Evolutionary conservation across 2,113 vertebrate species (phyloP), one percentile per base, ranked within the genome.

Genomic region (Cyprinodon brontotheroides): DNA sequence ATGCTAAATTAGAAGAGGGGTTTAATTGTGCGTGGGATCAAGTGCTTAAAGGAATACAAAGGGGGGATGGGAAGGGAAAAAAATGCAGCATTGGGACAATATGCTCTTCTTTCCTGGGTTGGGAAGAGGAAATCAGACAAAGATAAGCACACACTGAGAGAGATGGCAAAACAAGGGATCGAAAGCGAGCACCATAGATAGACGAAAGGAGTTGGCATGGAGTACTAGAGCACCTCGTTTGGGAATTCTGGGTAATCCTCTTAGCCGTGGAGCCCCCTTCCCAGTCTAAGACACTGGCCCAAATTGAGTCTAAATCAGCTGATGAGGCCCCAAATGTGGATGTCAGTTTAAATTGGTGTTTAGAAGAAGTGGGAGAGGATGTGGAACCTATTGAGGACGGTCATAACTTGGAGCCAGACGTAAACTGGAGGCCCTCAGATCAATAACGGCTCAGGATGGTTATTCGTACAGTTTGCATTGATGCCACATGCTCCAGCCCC

Each of bases 241-340:
- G 88, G 84, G 89, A 90, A 90, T 93, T 93, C 87, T 92, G 91
- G 87, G 85, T 93, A 92, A 92, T 91, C 90, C 90, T 91, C 90
- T 93, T 93, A 92, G 88, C 78, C 81, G 74, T 90, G 88, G 83
- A 89, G 88, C 86, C 88, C 86, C 86, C 86, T 90, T 90, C 84
- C 82, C 88, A 89, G 87, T 80, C 85, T 86, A 75, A 90, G 89
- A 93, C 89, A 89, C 74, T 84, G 85, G 89, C 82, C 75, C 74
- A 87, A 89, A 89, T 79, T 86, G 85, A 89, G 91, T 89, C 78
- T 81, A 80, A 86, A 92, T 93, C 87, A 93, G 87, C 83, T 89
- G 89, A 92, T 82, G 78, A 81, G 88, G 80, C 29, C 81, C 59
- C 68, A 68, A 87, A 86, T 3, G 17, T 65, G 72, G 75, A 78